Base-by-base conservation (phyloP, 2,888 invertebrate species). In the Epistrophella euchroma region DNA sequence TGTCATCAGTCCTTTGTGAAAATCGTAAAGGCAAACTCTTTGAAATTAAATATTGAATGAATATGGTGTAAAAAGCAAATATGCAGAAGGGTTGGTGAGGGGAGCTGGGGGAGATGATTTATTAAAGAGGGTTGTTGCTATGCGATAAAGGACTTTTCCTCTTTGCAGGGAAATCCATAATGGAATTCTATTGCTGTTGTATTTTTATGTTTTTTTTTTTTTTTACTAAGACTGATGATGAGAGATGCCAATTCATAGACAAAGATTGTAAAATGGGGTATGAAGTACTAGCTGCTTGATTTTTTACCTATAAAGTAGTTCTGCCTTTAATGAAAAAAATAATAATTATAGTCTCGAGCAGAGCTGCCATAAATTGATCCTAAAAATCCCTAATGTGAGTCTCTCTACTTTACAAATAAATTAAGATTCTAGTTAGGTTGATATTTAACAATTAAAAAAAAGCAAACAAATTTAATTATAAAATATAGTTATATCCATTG, bases 371-470 rank as follows among this genome's bases (percentile, higher is more conserved):
- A 37, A 28, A 52, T 52, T 68, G 19, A 52, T 52, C 68, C 50
- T 58, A 47, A 47, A 64, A 43, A 43, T 56, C 71, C 76, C 58
- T 37, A 58, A 56, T 77, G 40, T 64, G 37, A 70, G 56, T 76
- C 75, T 80, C 80, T 79, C 40, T 72, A 55, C 55, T 62, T 56
- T 66, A 58, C 15, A 72, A 58, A 58, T 45, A 55, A 56, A 56
- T 35, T 45, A 75, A 72, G 75, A 76, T 76, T 60, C 80, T 85
- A 85, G 85, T 72, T 85, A 85, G 85, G 85, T 66, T 72, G 83
- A 84, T 75, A 75, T 52, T 56, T 70, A 47, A 71, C 43, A 64
- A 68, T 62, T 37, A 25, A 22, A 62, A 19, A 58, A n/a, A 40
- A 37, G 19, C 35, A 58, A 62, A 43, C 5, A 66, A 71, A 64